Evolutionary conservation across 2,888 invertebrate genomes (phyloP), one percentile per base, ranked within the genome.

Genomic region (Cantharis lateralis): DNA sequence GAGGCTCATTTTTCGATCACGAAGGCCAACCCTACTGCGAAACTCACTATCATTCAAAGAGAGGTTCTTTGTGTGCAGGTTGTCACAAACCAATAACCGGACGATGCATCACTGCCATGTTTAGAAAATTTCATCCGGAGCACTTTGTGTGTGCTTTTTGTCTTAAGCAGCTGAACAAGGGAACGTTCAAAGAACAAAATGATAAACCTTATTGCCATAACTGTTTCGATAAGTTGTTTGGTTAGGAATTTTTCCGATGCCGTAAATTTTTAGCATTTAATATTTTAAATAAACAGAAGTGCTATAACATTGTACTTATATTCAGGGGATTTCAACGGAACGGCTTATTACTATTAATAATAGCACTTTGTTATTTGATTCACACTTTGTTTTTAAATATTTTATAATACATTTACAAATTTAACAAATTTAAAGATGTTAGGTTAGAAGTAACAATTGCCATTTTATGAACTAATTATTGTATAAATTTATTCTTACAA

Each of bases 111-210:
- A 99, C 99, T 0, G 99, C 99, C 81, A 98, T 99, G 98, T 98
- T 97, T 90, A 91, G 96, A 83, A 99, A 99, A 90, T 99, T 98
- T 92, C 99, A 99, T 89, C 99, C 99, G 0, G 99, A 99, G 88
- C 99, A 99, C 90, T 99, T 99, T 87, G 98, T 98, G 9, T 99
- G 99, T 90, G 98, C 98, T n/a, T 99, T 98, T 90, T 99, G 99
- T 87, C 91, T 98, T 80, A 95, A 98, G 86, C 98, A 98, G 87
- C 92, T 99, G 82, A 99, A 98, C 89, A 99, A 99, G 88, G 99
- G 99, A 84, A 99, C 99, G 0, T 99, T 99, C 89, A 99, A 99
- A 88, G 99, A 99, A 88, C 98, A 98, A 87, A 98, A 98, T 87
- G 97, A 98, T 85, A 98, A 98, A 87, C 99, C 99, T 1, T 99